Evolutionary conservation across 2,113 vertebrate genomes (phyloP).

Genomic region (Labeo rohita): DNA sequence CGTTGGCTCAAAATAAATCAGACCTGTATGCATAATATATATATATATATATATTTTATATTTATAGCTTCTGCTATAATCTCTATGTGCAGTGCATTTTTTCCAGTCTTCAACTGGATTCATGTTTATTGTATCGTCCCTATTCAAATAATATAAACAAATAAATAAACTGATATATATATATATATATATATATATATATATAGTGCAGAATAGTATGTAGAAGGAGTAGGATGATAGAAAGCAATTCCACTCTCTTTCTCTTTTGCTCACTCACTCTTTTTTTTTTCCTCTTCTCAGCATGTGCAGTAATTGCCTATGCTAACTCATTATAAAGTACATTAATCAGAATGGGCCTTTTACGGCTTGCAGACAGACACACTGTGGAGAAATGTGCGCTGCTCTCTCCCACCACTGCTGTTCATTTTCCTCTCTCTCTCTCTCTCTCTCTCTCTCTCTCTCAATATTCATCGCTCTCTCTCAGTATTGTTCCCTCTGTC

Average conservation of each 20-base stretch:
- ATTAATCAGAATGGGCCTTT: slow-evolving; percentile 52
- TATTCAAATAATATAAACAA: no score
- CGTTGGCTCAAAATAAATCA: no score
- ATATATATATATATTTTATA: no score
- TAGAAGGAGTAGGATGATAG: neutral
- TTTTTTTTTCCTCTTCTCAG: slow-evolving; percentile 14
- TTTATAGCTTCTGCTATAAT: no score
- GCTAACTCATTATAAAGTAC: slow-evolving; percentile 53
- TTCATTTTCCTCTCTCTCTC: neutral
- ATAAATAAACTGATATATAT: neutral
- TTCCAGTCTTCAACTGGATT: no score
- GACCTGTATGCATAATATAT: no score
- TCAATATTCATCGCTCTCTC: neutral
- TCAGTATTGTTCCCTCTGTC: neutral
- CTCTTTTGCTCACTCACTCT: neutral
- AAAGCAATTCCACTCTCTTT: neutral
- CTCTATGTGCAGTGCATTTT: no score
- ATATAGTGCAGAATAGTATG: neutral
- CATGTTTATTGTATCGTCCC: no score
- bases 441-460: neutral
- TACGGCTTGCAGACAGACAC: slow-evolving; percentile 32
- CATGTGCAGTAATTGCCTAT: slow-evolving; percentile 49
- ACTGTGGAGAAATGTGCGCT: slow-evolving; percentile 23
- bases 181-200: neutral
- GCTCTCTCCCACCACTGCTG: slow-evolving; percentile 4